Percentiles rank a stretch among this genome's conserved stretches.
Conservation (phyloP, 2,797 vertebrate species). For the Tadarida brasiliensis region DNA sequence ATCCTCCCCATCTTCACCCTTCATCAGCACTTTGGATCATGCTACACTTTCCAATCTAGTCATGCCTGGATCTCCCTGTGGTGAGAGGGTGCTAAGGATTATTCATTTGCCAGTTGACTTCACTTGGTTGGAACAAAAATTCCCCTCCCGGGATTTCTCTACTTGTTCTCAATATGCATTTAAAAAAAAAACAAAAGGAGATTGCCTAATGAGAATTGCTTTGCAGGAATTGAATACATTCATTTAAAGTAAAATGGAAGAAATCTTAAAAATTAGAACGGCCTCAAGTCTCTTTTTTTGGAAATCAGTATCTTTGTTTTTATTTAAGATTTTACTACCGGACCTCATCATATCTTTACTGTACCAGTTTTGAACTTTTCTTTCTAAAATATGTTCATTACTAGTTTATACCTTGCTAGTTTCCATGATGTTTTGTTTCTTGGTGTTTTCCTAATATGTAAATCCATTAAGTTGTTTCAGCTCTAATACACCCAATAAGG, state of each 20-base stretch:
- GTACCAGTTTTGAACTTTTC: not conserved
- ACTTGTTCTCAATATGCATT: not conserved
- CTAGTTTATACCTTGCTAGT: not conserved
- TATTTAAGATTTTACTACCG: not conserved
- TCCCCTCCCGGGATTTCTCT: not conserved
- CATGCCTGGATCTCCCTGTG: not conserved
- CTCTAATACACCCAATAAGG: not conserved
- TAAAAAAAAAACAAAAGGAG: not conserved
- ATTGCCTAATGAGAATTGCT: not conserved
- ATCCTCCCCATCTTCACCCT: not conserved
- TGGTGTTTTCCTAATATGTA: slow-evolving; percentile 57
- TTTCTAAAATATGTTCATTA: slow-evolving; percentile 31
- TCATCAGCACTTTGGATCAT: not conserved
- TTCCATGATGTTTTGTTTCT: slow-evolving; percentile 46
- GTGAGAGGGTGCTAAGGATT: not conserved
- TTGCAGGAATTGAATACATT: slow-evolving; percentile 2
- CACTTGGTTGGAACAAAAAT: not conserved
- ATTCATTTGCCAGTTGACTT: not conserved
- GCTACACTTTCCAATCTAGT: accelerated
- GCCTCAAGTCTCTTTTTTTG: not conserved
- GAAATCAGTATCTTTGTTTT: slow-evolving; percentile 59
- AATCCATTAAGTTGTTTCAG: slow-evolving; percentile 39
- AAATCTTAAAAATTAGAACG: slow-evolving; percentile 48
- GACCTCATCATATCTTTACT: slow-evolving; percentile 7
- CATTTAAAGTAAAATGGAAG: slow-evolving; percentile 42